These are phyloP conservation scores for Diuraphis noxia DNA, from an alignment of 1,140 invertebrate species.

Conservation along the genomic window DNA sequence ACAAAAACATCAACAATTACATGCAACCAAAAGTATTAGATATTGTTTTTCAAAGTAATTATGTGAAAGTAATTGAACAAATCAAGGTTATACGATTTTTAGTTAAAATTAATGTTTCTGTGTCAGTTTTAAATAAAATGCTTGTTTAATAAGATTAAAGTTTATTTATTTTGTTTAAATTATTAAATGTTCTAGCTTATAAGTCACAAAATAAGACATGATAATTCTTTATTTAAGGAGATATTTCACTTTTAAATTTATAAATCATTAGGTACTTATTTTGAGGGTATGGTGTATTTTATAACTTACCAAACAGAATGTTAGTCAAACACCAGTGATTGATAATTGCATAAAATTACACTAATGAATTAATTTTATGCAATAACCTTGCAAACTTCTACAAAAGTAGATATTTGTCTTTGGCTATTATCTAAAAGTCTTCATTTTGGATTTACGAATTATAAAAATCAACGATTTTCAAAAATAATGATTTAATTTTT, in stretches of 20 bases:
- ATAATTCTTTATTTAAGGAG: neutral
- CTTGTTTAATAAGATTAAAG: no score
- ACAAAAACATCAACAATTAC: neutral
- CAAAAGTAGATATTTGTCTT: conserved; percentile 38
- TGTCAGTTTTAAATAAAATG: neutral
- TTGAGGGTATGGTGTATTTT: neutral
- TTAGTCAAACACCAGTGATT: conserved; percentile 17
- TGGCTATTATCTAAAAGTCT: neutral
- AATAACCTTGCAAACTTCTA: conserved; percentile 23
- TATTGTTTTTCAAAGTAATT: neutral
- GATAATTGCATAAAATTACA: conserved; percentile 22
- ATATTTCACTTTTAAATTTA: neutral
- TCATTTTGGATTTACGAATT: neutral
- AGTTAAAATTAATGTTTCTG: neutral
- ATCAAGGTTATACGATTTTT: neutral
- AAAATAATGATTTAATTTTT: neutral
- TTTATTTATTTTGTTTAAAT: no score
- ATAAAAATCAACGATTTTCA: neutral
- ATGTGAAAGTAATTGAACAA: no score
- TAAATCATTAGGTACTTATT: neutral
- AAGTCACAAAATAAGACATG: neutral
- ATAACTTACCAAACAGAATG: neutral
- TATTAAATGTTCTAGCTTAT: neutral
- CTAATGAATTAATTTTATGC: conserved; percentile 48
- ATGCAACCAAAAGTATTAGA: neutral